A percentile compares a stretch with the other conserved stretches of the same genome.
phyloP scores from a whole-genome alignment of 2,797 vertebrate species.

The Zalophus californianus region DNA sequence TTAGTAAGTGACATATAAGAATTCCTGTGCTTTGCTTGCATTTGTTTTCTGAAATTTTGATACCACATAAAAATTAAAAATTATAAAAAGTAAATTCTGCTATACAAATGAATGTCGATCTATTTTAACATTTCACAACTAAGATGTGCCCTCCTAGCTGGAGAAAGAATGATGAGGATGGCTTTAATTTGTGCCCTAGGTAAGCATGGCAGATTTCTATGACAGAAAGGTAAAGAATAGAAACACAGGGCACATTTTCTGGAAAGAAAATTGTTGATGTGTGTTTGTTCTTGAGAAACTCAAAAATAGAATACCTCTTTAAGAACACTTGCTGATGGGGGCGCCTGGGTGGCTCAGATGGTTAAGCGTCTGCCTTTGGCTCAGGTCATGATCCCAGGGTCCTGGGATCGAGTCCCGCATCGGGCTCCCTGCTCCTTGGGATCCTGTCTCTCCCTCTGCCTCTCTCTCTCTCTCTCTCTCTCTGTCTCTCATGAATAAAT shows the following conservation, averaged over 20 bases:
- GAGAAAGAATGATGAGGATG: neutral
- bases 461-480: no score
- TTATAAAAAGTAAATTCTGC: neutral
- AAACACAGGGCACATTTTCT: neutral
- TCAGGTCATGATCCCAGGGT: no score
- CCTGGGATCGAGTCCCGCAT: no score
- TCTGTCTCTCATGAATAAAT: no score
- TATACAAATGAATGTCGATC: neutral
- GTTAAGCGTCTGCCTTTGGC: no score
- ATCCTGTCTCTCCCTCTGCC: no score
- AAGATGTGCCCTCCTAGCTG: neutral
- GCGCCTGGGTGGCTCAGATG: no score
- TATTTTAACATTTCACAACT: neutral
- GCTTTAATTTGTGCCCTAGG: neutral
- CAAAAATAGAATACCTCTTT: slow-evolving; percentile 14
- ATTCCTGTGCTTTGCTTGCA: neutral
- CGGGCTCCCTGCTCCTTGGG: no score
- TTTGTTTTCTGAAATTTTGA: neutral
- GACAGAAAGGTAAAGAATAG: neutral
- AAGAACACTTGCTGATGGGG: neutral
- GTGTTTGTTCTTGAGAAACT: neutral
- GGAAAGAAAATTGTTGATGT: neutral
- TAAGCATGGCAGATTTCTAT: neutral
- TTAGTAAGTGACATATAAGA: neutral
- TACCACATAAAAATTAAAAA: neutral